A percentile compares a stretch with the other conserved stretches of the same genome.
Evolutionary conservation across 2,888 invertebrate species (phyloP).

Genomic region (Meloe dianella): DNA sequence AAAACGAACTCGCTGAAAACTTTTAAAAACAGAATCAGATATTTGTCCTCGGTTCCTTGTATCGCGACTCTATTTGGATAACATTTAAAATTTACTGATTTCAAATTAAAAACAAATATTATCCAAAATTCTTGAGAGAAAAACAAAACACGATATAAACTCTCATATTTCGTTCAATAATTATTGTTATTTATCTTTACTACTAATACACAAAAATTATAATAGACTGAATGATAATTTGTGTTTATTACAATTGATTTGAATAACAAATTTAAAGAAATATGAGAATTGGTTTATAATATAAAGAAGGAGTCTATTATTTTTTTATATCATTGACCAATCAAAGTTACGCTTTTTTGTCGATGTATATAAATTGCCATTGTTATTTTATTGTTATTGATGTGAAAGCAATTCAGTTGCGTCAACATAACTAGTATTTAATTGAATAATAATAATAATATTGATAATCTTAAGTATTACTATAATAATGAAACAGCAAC

Average conservation of each 20-base stretch:
- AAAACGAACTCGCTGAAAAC: background rate
- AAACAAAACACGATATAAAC: background rate
- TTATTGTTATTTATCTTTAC: background rate
- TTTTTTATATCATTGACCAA: slow-evolving; percentile 61
- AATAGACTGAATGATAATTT: slow-evolving; percentile 1
- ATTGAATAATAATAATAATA: background rate
- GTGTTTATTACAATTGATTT: background rate
- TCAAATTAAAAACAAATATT: background rate
- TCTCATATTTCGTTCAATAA: background rate
- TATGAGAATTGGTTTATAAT: background rate
- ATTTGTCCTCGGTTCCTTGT: slow-evolving; percentile 41
- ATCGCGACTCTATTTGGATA: slow-evolving; percentile 31
- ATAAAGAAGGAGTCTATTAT: slow-evolving; percentile 39
- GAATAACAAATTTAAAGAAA: background rate
- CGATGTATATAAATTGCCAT: slow-evolving; percentile 61
- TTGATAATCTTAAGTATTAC: slow-evolving; percentile 23
- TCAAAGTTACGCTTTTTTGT: slow-evolving; percentile 60
- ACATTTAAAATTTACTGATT: background rate
- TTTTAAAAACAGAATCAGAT: background rate
- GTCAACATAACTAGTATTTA: slow-evolving; percentile 56
- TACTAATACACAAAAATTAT: background rate
- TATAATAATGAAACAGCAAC: background rate
- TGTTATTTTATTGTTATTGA: slow-evolving; percentile 59
- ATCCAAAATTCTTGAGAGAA: background rate
- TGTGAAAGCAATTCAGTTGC: slow-evolving; percentile 50